Conservation (phyloP, 2,113 vertebrate species). For the Tapirus terrestris region DNA sequence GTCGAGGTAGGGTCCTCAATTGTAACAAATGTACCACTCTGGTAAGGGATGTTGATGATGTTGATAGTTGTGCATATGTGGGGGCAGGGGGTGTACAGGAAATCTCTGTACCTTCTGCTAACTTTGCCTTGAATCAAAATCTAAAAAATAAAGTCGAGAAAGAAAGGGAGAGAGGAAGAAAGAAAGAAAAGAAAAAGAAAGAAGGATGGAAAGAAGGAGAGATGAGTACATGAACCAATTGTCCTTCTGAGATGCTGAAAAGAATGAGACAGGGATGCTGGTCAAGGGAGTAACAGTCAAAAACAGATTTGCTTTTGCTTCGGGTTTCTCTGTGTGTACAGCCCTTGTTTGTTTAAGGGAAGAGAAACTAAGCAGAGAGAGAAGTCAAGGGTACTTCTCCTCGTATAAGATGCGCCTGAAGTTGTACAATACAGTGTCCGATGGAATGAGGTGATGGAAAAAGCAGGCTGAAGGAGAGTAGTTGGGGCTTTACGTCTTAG, state of each 20-base stretch:
- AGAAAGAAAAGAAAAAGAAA: no score
- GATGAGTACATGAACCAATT: no score
- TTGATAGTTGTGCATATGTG: neutral
- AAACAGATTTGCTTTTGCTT: neutral
- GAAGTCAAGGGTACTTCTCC: neutral
- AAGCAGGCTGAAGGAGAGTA: neutral
- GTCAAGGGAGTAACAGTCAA: no score
- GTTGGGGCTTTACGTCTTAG: neutral
- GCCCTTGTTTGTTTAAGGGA: neutral
- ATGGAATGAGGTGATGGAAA: neutral
- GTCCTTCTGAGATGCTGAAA: no score
- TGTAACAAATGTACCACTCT: neutral
- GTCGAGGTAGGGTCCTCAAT: neutral
- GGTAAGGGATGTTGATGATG: neutral
- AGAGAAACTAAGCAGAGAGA: neutral
- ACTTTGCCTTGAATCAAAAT: neutral
- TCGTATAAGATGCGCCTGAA: neutral
- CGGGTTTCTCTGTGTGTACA: neutral
- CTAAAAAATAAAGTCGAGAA: no score
- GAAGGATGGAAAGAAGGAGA: no score
- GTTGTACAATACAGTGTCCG: neutral
- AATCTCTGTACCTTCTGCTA: neutral
- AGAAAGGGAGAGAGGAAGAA: no score
- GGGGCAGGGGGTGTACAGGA: neutral
- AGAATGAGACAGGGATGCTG: no score